Evolutionary conservation across 2,888 invertebrate genomes (phyloP).

Genomic region (Caradrina clavipalpis): DNA sequence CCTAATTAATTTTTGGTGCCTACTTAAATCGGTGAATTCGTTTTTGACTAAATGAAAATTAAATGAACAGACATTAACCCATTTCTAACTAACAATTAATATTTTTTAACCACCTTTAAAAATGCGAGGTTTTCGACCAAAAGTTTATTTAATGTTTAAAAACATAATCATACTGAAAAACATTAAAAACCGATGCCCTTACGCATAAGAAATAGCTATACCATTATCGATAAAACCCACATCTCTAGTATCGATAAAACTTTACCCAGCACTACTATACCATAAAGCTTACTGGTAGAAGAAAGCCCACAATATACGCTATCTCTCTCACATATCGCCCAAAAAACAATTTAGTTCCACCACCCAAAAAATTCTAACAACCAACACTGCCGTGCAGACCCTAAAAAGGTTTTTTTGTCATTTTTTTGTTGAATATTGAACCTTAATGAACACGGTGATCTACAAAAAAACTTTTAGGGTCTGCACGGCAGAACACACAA

Average conservation of each 20-base stretch:
- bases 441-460: too few species aligned
- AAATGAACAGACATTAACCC: conserved; percentile 5
- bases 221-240: conserved; percentile 21
- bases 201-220: not conserved
- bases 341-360: not conserved
- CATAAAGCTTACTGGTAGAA: not conserved
- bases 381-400: too few species aligned
- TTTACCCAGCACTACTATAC: not conserved
- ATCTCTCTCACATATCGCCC: not conserved
- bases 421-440: too few species aligned
- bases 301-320: not conserved
- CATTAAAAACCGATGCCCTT: not conserved
- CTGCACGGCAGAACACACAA: too few species aligned
- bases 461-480: too few species aligned
- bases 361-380: conserved; percentile 4
- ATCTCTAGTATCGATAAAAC: conserved; percentile 18
- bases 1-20: conserved; percentile 41
- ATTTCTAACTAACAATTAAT: not conserved
- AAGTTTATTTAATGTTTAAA: not conserved
- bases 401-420: too few species aligned
- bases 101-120: conserved; percentile 1
- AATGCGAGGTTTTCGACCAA: conserved; percentile 11
- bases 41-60: conserved; percentile 7
- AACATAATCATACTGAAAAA: too few species aligned
- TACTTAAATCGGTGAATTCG: conserved; percentile 13